Base-by-base conservation (phyloP, 2,888 invertebrate species). In the Caenorhabditis japonica region DNA sequence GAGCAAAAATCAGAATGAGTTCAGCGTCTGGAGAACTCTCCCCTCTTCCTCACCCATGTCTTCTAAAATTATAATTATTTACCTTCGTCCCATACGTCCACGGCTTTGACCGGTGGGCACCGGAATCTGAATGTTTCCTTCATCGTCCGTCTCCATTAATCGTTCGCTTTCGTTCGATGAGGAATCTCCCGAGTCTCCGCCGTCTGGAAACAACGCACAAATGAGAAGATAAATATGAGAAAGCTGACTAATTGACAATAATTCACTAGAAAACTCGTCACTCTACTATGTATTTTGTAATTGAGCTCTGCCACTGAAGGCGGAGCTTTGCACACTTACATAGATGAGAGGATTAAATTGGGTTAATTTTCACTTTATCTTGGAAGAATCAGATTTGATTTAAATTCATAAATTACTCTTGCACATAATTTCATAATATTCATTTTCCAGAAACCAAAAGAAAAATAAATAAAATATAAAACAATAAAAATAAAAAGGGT, bases 121-220 rank as follows among this genome's bases (percentile, higher is more conserved):
- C 51, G 78, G 76, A 70, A 80, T 76, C 72, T 77, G 82, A 60
- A 78, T 79, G 52, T 76, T 80, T 43, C 74, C 81, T 66, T 83
- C 81, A 66, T 84, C 81, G 47, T 84, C 81, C 44, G 79, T 77
- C 49, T 81, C 83, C 84, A 83, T 84, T 56, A 83, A 78, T 52
- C 83, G 70, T 59, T 81, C 80, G 51, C 77, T 82, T 56, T 84
- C 84, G 72, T 79, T 80, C 49, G 80, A 75, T 34, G 73, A 74
- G 44, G 71, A 70, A 34, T 79, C 83, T 30, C 77, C 80, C 25
- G 81, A 79, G 41, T 73, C 71, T 39, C 79, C 79, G 44, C 76
- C 69, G 52, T 78, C 78, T 78, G 71, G 21, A 75, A 68, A 43
- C 30, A n/a, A n/a, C n/a, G n/a, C n/a, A n/a, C n/a, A n/a, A n/a